Evolutionary conservation across 2,113 vertebrate species (phyloP).

Genomic region (Xenotilapia longispinis): DNA sequence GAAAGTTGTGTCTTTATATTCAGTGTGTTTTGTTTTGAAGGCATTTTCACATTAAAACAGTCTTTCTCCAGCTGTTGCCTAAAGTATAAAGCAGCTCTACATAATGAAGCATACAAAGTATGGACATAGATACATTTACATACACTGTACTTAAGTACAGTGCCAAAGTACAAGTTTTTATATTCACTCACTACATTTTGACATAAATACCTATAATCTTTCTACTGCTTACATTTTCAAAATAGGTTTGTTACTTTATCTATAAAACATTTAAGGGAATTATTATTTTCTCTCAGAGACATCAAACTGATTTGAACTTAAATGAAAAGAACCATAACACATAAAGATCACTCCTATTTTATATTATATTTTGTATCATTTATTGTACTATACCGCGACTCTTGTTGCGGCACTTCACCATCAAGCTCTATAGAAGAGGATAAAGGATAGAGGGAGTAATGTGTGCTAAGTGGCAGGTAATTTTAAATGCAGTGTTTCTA

Average conservation of each 20-base stretch:
- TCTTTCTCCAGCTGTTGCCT: not conserved
- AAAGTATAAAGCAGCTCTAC: not conserved
- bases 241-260: not conserved
- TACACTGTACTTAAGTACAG: not conserved
- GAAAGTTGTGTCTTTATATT: not conserved
- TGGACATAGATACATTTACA: not conserved
- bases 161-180: not conserved
- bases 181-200: not conserved
- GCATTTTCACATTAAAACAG: not conserved
- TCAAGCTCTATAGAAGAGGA: not conserved
- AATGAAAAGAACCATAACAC: not conserved
- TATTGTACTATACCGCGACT: accelerated
- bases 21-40: not conserved
- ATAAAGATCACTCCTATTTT: not conserved
- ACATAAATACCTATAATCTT: not conserved
- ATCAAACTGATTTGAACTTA: not conserved
- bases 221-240: not conserved
- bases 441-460: not conserved
- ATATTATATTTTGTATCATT: not conserved
- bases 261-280: not conserved
- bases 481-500: not conserved
- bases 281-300: not conserved
- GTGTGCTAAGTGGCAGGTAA: not conserved
- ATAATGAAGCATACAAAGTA: not conserved
- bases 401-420: not conserved